Base-by-base conservation (phyloP, 2,113 vertebrate species). In the Meleagris gallopavo region DNA sequence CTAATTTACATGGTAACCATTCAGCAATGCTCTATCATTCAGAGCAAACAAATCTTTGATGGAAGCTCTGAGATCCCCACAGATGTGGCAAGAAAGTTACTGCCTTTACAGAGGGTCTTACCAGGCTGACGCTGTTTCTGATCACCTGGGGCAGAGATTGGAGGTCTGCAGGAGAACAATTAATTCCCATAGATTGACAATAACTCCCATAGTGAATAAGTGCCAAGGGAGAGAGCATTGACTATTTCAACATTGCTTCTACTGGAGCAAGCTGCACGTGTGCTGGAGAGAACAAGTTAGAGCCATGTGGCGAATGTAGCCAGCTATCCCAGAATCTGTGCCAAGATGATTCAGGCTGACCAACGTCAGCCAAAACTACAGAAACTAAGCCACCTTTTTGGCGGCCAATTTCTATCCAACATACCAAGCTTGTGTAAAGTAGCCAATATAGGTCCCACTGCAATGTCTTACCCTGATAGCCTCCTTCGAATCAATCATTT, bases 141-240 rank as follows among this genome's bases (percentile, higher is more conserved):
- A 40, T 61, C n/a, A 13, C 15, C 27, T 61, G 15, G 15, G 43
- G 15, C 60, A 91, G 54, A 73, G 88, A 41, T 11, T 71, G 58
- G 62, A 65, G 22, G 2, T 66, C 61, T 80, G 20, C 22, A 12
- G 9, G 73, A 36, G 20, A 54, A 74, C 6, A 25, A 4, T 24
- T 12, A 0, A 12, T 88, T 77, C 92, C 43, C 16, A 13, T 67
- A 1, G 4, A 0, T 0, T 46, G 62, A 54, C 13, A n/a, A n/a
- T n/a, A n/a, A n/a, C n/a, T n/a, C n/a, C n/a, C n/a, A n/a, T n/a
- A 41, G n/a, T 58, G 19, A 20, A 8, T 64, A 19, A 20, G 71
- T 87, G 58, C 52, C 38, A 72, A 60, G 38, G 46, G 38, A 71
- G 67, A 57, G 38, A 62, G 20, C 25, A 18, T 24, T 84, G 65